Evolutionary conservation across 2,888 invertebrate genomes (phyloP).

Genomic region (Merodon equestris): DNA sequence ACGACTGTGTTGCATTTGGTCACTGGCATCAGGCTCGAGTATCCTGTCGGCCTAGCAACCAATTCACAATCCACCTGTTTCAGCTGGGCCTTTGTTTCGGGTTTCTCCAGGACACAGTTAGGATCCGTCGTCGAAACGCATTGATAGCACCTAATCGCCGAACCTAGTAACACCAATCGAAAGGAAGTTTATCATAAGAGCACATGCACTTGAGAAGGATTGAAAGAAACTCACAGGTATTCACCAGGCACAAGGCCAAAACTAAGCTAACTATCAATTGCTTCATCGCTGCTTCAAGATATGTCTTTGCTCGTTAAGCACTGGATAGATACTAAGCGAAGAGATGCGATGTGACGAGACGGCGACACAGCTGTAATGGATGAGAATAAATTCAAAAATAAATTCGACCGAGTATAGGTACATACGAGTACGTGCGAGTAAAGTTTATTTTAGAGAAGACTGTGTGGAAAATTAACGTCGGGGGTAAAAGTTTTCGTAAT

Average conservation of each 20-base stretch:
- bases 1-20: slow-evolving; percentile 77
- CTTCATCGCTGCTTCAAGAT: slow-evolving; percentile 71
- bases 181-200: background rate
- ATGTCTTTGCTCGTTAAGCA: slow-evolving; percentile 25
- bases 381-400: slow-evolving; percentile 42
- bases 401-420: no score
- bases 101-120: slow-evolving; percentile 74
- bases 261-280: slow-evolving; percentile 73
- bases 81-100: slow-evolving; percentile 72
- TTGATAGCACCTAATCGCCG: slow-evolving; percentile 76
- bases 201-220: background rate
- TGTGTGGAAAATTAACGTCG: no score
- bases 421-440: no score
- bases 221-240: slow-evolving; percentile 73
- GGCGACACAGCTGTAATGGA: background rate
- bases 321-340: slow-evolving; percentile 43
- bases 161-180: slow-evolving; percentile 69
- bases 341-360: slow-evolving; percentile 14
- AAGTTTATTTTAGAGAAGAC: no score
- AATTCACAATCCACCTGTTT: slow-evolving; percentile 74
- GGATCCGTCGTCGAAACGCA: slow-evolving; percentile 75
- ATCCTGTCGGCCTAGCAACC: slow-evolving; percentile 70
- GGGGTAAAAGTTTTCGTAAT: no score
- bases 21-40: slow-evolving; percentile 74
- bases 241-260: slow-evolving; percentile 73